phyloP scores from a whole-genome alignment of 2,113 vertebrate species.

The Pica pica region DNA sequence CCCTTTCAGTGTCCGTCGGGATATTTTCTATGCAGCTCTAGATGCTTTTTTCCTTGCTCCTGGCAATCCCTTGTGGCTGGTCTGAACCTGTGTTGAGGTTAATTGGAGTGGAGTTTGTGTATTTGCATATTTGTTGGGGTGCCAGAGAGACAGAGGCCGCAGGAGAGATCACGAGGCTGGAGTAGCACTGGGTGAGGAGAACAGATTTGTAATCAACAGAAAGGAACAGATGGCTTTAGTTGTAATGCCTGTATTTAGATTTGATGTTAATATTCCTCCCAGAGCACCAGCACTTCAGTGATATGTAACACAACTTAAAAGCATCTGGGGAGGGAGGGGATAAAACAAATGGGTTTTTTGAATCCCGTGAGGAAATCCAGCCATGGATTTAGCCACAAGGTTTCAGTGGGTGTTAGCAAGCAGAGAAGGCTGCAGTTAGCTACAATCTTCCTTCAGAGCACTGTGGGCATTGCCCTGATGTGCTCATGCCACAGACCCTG shows the following conservation, averaged over 20 bases:
- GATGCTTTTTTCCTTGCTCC: background rate
- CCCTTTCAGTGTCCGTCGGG: background rate
- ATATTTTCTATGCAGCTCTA: background rate
- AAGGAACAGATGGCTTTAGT: slow-evolving; percentile 11
- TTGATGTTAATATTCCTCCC: background rate
- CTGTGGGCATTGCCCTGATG: background rate
- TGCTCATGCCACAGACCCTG: background rate
- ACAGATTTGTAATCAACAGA: background rate
- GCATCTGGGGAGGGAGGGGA: background rate
- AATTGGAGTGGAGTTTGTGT: background rate
- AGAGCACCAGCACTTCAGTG: background rate
- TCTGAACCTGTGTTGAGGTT: background rate
- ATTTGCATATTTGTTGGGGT: background rate
- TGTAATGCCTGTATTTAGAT: background rate
- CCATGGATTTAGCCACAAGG: fast-evolving
- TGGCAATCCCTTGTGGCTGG: background rate
- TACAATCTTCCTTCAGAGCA: background rate
- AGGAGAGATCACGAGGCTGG: background rate
- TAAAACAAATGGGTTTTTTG: background rate
- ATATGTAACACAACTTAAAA: background rate
- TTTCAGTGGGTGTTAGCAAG: background rate
- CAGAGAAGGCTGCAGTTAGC: background rate
- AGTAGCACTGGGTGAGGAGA: background rate
- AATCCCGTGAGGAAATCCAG: background rate
- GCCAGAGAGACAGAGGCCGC: background rate